phyloP scores from a whole-genome alignment of 2,113 vertebrate genomes.

The Rhinogobius similis region DNA sequence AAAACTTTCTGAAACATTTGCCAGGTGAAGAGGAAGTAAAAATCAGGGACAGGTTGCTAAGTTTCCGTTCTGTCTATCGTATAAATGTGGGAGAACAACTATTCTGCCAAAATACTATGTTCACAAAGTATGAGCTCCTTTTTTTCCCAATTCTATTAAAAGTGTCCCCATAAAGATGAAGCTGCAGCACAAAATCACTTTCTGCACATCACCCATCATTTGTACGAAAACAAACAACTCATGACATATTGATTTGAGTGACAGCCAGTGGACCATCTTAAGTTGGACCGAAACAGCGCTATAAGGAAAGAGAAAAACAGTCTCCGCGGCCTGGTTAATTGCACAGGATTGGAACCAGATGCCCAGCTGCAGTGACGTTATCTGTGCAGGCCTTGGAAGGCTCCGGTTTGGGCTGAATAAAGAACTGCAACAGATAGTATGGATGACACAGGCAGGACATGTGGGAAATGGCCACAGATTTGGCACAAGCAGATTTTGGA shows the following conservation, averaged over 20 bases:
- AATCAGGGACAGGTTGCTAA: too few relatives aligned
- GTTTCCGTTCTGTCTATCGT: too few relatives aligned
- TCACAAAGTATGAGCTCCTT: not conserved
- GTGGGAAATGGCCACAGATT: constrained; percentile 26
- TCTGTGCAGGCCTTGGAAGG: constrained; percentile 72
- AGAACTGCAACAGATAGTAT: constrained; percentile 41
- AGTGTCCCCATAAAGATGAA: constrained; percentile 18
- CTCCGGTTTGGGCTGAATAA: constrained; percentile 62
- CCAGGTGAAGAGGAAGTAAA: too few relatives aligned
- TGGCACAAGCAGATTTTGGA: not conserved
- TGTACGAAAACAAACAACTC: constrained; percentile 35
- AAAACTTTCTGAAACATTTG: too few relatives aligned
- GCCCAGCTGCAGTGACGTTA: constrained; percentile 72
- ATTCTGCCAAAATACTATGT: too few relatives aligned
- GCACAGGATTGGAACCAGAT: constrained; percentile 78
- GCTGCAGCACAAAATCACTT: constrained; percentile 1
- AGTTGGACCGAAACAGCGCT: constrained; percentile 17
- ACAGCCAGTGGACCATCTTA: constrained; percentile 46
- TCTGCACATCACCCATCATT: constrained; percentile 34
- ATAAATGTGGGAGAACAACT: too few relatives aligned
- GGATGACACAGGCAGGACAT: constrained; percentile 44
- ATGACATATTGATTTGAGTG: constrained; percentile 48
- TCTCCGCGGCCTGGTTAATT: constrained; percentile 75
- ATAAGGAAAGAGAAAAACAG: constrained; percentile 54
- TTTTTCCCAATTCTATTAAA: constrained; percentile 29